A percentile compares a stretch with the other conserved stretches of the same genome.
Evolutionary conservation across 2,797 vertebrate species (phyloP).

Genomic region (Ctenopoma kingsleyae): DNA sequence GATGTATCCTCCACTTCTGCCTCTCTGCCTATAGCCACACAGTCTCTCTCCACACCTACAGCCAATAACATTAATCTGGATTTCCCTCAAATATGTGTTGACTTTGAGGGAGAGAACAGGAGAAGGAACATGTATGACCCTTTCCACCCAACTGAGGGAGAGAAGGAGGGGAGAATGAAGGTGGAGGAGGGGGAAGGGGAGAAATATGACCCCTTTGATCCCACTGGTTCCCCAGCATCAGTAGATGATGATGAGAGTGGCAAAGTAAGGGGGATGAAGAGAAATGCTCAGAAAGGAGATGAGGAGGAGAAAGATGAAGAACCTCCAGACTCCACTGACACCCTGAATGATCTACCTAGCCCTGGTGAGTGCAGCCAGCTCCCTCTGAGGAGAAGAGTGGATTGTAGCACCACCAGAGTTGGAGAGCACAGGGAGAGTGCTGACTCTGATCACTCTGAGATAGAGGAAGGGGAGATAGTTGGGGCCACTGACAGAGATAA

Average conservation of each 20-base stretch:
- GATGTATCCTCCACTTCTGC: slow-evolving; percentile 80
- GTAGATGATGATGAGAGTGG: slow-evolving; percentile 50
- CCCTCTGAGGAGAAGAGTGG: slow-evolving; percentile 64
- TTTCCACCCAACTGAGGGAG: slow-evolving; percentile 89
- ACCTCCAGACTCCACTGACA: slow-evolving; percentile 81
- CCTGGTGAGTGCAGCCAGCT: slow-evolving; percentile 47
- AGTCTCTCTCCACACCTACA: slow-evolving; percentile 41
- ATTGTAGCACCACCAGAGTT: slow-evolving; percentile 50
- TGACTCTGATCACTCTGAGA: slow-evolving; percentile 87
- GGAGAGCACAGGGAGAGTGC: slow-evolving; percentile 47
- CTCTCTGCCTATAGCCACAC: slow-evolving; percentile 39
- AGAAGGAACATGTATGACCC: slow-evolving; percentile 90
- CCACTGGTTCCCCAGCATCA: slow-evolving; percentile 91
- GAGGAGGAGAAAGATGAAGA: slow-evolving; percentile 65
- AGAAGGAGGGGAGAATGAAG: slow-evolving; percentile 66
- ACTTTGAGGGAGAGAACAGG: slow-evolving; percentile 49
- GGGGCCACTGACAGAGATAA: slow-evolving; percentile 83
- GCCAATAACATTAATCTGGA: slow-evolving; percentile 33
- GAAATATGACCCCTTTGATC: slow-evolving; percentile 96
- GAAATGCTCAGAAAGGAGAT: slow-evolving; percentile 39
- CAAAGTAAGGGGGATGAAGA: slow-evolving; percentile 30
- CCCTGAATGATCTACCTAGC: slow-evolving; percentile 45
- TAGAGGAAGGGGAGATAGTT: slow-evolving; percentile 95
- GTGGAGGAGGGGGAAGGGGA: slow-evolving; percentile 86
- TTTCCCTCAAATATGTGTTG: slow-evolving; percentile 42